phyloP scores from a whole-genome alignment of 2,888 invertebrate genomes.

The Drosophila subsilvestris region DNA sequence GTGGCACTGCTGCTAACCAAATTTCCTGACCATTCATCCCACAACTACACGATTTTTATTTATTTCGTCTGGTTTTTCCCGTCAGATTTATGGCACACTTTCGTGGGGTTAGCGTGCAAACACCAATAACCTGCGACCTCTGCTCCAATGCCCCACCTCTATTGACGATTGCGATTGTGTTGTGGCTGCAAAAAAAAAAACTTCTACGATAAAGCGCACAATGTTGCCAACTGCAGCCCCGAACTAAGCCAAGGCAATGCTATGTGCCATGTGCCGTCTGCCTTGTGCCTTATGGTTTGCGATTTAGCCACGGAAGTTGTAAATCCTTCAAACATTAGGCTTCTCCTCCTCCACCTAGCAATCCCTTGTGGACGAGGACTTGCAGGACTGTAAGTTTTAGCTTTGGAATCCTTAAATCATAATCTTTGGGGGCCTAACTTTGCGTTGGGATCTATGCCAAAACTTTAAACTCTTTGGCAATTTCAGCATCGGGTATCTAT shows the following conservation, averaged over 20 bases:
- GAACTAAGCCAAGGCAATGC: slow-evolving; percentile 40
- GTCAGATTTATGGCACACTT: slow-evolving; percentile 63
- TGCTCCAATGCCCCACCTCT: not conserved
- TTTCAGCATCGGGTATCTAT: not conserved
- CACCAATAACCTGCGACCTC: slow-evolving; percentile 49
- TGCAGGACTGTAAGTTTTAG: not conserved
- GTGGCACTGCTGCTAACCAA: not conserved
- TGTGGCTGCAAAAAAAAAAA: slow-evolving; percentile 58
- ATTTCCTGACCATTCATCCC: not conserved
- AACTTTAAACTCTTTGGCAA: not conserved
- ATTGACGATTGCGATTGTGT: slow-evolving; percentile 52
- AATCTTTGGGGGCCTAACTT: too few relatives aligned
- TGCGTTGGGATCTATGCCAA: not conserved
- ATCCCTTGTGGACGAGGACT: not conserved
- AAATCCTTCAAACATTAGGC: slow-evolving; percentile 3
- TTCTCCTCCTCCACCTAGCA: too few relatives aligned
- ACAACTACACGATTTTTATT: not conserved
- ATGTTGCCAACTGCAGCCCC: slow-evolving; percentile 30
- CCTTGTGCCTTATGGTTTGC: slow-evolving; percentile 25
- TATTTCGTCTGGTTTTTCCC: not conserved
- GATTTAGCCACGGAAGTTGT: slow-evolving; percentile 23
- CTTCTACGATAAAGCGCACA: slow-evolving; percentile 64
- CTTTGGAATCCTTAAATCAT: not conserved
- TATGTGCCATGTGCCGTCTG: slow-evolving; percentile 29
- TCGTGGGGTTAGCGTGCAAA: slow-evolving; percentile 55